Base-by-base conservation (phyloP, 2,888 invertebrate species). In the Acanthosepion lycidas region DNA sequence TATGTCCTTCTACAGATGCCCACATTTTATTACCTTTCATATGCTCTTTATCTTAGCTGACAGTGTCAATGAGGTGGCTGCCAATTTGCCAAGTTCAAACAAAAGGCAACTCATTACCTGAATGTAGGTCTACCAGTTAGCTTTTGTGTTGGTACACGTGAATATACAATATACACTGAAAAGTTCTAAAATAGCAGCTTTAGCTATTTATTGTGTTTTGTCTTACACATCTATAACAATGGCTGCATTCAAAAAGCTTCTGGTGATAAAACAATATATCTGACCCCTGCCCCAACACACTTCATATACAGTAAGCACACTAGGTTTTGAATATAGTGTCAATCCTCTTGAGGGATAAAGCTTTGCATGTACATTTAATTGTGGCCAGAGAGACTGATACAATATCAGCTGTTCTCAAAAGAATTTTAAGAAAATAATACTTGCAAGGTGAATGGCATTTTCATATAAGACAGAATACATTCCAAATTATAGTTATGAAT, bases 51-150 rank as follows among this genome's bases (percentile, higher is more conserved):
- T 33, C 15, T n/a, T 59, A 59, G 26, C 23, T 59, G 59, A 59
- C 59, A 59, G 78, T 78, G 78, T 78, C 15, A 78, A 78, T 33
- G 78, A 78, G 78, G n/a, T 33, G 78, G 78, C 78, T 78, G 78
- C 78, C 78, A 78, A 78, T 78, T 78, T 78, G 78, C 78, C 78
- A 78, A 33, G 78, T 78, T 33, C 78, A 78, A 78, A 78, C 78
- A 78, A 78, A 78, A 78, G 78, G 9, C 78, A 59, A 59, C 59
- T 59, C 59, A 78, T 78, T 78, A 78, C 78, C 78, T 78, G 78
- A 78, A 78, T 78, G 12, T 78, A 78, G 78, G 78, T 78, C 78
- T 78, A 78, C 33, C 18, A 5, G 33, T 78, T 78, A 23, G 78
- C 15, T 78, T 78, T 78, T 78, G n/a, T 78, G 78, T 78, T 78